Evolutionary conservation across 30 jellyfish, hydroid and myxozoan genomes (phyloP).

Genomic region (Aurelia coerulea): DNA sequence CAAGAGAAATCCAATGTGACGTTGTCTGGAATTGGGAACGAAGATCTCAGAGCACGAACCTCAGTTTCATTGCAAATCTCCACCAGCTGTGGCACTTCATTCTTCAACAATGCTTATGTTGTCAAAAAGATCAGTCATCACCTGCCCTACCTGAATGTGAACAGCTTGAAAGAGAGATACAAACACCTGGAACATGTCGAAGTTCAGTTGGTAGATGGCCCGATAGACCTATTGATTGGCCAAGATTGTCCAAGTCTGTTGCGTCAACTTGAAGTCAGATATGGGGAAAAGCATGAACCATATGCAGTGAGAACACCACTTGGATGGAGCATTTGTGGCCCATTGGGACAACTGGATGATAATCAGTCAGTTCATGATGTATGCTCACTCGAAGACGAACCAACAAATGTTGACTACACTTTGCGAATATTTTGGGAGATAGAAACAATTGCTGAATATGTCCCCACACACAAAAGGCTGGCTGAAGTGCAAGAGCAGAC

Average conservation of each 20-base stretch:
- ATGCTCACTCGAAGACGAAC: slow-evolving; percentile 26
- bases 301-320: slow-evolving; percentile 36
- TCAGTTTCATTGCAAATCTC: slow-evolving; percentile 20
- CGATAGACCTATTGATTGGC: slow-evolving; percentile 39
- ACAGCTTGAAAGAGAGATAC: slow-evolving; percentile 8
- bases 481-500: no score
- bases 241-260: slow-evolving; percentile 42
- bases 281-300: slow-evolving; percentile 31
- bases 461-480: no score
- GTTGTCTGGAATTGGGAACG: no score
- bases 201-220: slow-evolving; percentile 25
- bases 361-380: slow-evolving; percentile 2
- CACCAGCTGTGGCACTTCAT: slow-evolving; percentile 47
- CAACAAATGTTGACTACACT: no score
- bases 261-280: slow-evolving; percentile 35
- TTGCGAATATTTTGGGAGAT: no score
- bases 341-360: neutral
- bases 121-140: no score
- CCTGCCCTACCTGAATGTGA: no score
- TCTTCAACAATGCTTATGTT: no score
- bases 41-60: slow-evolving; percentile 29
- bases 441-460: no score
- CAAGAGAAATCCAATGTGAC: neutral
- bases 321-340: slow-evolving; percentile 44
- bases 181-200: neutral